Evolutionary conservation across 2,888 invertebrate species (phyloP), one percentile per base, ranked within the genome.

Genomic region (Macaria notata): DNA sequence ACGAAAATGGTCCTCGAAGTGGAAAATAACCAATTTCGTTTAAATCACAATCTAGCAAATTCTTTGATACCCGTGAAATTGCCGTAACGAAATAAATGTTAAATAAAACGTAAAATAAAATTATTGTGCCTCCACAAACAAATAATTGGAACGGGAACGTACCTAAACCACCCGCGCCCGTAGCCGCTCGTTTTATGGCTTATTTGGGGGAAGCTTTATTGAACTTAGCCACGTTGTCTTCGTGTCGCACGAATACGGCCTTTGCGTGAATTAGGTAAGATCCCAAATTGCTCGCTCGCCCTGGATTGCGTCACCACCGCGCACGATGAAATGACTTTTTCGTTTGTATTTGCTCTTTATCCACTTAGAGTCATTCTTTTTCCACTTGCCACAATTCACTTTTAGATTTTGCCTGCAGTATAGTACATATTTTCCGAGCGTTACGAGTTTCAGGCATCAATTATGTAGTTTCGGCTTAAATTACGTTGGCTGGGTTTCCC

Each of bases 81-180:
- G 88, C 85, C 90, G 89, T 88, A 90, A 89, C 90, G 90, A 85
- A 87, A 90, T 91, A 91, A 91, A 91, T 90, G 90, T 90, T 91
- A 88, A 90, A 90, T 91, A 91, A 91, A 91, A 91, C 89, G 90
- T 87, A 88, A 89, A 91, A 90, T 88, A 91, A 91, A 91, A 90
- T 89, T 86, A 88, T 89, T 87, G 86, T 85, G 88, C 88, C 86
- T 89, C 88, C 89, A 84, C 88, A 89, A 90, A 90, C 90, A 91
- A 89, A 91, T 90, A 89, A 91, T 90, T 89, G 88, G 86, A 85
- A 84, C 83, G 84, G 88, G 88, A 84, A 81, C 80, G 75, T 78
- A 77, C 72, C 77, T 72, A 77, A 76, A 78, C 76, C 79, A 81
- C 81, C 79, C 81, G 85, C 86, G 87, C 85, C 85, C 87, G 88